phyloP scores from a whole-genome alignment of 2,113 vertebrate species.

The Nycticryphes semicollaris region DNA sequence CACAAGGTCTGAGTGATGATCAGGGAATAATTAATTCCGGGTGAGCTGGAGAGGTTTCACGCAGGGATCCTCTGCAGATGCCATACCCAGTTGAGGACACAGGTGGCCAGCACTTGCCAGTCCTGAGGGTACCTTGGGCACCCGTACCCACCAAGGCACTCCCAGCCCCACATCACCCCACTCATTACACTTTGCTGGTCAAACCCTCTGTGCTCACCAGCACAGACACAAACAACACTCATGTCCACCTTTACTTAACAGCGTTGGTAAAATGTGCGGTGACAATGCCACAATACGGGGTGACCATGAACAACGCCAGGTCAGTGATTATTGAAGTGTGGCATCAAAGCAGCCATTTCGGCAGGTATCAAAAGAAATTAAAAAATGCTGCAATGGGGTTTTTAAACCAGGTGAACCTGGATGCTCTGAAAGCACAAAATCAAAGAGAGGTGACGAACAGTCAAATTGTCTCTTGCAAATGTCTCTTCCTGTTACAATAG shows the following conservation, averaged over 20 bases:
- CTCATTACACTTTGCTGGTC: fast-evolving
- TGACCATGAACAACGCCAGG: fast-evolving
- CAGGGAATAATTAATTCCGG: slow-evolving; percentile 10
- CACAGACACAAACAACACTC: fast-evolving
- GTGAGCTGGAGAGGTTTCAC: background rate
- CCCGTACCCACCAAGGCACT: background rate
- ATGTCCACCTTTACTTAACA: fast-evolving
- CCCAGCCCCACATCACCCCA: background rate
- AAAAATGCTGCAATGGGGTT: background rate
- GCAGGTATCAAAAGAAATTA: background rate
- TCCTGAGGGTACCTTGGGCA: fast-evolving
- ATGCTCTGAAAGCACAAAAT: background rate
- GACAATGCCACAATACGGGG: fast-evolving
- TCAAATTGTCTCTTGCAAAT: background rate
- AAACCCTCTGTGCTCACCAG: background rate
- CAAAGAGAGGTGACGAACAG: background rate
- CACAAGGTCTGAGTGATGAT: slow-evolving; percentile 2
- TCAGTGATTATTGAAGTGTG: fast-evolving
- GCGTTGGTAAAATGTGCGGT: fast-evolving
- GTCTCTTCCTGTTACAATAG: background rate
- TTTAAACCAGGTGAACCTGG: background rate
- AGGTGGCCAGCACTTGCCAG: fast-evolving
- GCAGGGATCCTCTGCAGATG: background rate
- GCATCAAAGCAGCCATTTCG: background rate
- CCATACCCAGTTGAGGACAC: background rate